phyloP scores from a whole-genome alignment of 2,797 vertebrate genomes.

The Anableps anableps region DNA sequence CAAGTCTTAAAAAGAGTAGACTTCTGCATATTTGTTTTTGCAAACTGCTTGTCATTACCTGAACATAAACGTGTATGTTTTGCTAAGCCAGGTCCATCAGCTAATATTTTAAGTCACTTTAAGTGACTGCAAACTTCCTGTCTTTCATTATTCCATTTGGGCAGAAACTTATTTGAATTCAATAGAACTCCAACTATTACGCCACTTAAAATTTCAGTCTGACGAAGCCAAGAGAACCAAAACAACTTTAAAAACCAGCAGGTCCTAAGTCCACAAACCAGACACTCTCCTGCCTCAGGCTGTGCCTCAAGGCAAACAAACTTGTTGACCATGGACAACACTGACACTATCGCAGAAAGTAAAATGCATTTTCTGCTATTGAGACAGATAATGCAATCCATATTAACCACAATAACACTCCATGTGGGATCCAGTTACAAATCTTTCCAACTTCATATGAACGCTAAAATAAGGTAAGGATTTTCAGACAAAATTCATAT shows the following conservation, averaged over 20 bases:
- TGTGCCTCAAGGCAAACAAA: constrained; percentile 3
- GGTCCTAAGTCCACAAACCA: not conserved
- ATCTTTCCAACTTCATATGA: not conserved
- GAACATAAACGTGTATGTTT: not conserved
- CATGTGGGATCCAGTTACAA: no score
- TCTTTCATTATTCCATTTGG: not conserved
- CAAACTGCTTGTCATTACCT: not conserved
- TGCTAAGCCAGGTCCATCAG: not conserved
- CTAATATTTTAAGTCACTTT: not conserved
- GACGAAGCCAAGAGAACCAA: not conserved
- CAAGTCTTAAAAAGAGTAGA: no score
- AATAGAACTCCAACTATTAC: not conserved
- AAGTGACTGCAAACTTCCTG: not conserved
- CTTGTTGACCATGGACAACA: constrained; percentile 1
- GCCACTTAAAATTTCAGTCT: not conserved
- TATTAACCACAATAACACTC: not conserved
- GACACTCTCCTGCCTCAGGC: not conserved
- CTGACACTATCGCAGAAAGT: not conserved
- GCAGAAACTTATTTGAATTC: not conserved
- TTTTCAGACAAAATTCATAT: not conserved
- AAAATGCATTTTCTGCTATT: not conserved
- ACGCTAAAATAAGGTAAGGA: not conserved
- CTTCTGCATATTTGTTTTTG: not conserved
- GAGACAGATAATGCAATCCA: not conserved
- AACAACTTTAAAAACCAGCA: not conserved